Evolutionary conservation across 2,797 vertebrate species (phyloP), one percentile per base, ranked within the genome.

Genomic region (Phalanger gymnotis): DNA sequence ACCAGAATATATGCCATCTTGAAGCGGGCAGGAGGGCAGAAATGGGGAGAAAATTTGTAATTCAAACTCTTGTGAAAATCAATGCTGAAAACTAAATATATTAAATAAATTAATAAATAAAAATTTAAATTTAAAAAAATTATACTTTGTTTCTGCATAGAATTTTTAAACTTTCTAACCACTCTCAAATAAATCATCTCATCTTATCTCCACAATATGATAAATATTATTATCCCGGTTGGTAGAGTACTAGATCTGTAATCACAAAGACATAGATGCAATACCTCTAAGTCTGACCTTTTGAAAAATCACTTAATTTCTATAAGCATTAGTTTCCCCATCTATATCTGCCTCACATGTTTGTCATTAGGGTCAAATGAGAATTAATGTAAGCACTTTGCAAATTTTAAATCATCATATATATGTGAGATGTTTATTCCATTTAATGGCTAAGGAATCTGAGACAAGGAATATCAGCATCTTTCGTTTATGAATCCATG

Each of bases 391-490:
- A 92, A 30, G 51, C 16, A 53, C 52, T 92, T 92, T 73, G 5
- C 11, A 73, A 10, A 73, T 27, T 89, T 55, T 89, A 40, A 81
- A 34, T 4, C 28, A 89, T 40, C 73, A 31, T 7, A 12, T 66
- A 81, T n/a, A 19, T 7, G 27, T 58, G n/a, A 95, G 34, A 54
- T 58, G 52, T 53, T 90, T 61, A 61, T 52, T 13, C 13, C 55
- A 0, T 91, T 93, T 91, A 57, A 89, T 58, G 92, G 25, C 90
- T 92, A 11, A 94, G 57, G 91, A 97, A 95, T 92, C 55, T 6
- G 30, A 90, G 28, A 6, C 19, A 91, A 10, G 1, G 19, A 91
- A 54, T 96, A 94, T 96, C 47, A 93, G n/a, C 55, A 92, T 66
- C 53, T 87, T n/a, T 28, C 34, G 13, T 52, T 94, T 54, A 92